Evolutionary conservation across 2,113 vertebrate species (phyloP), one percentile per base, ranked within the genome.

Genomic region (Mustelus asterias): DNA sequence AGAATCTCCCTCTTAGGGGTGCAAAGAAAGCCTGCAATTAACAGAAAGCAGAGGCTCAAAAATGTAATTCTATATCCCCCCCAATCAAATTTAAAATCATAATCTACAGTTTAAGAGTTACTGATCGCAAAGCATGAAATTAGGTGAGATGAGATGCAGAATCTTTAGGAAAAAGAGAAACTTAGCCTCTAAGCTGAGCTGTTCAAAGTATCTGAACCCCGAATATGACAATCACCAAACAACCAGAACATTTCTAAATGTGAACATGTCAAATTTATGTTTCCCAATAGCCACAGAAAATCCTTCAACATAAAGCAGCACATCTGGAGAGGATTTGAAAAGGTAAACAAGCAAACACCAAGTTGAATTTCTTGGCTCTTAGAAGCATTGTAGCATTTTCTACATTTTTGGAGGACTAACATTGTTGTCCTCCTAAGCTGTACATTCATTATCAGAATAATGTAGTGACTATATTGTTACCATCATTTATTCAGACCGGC

Each of bases 151-250:
- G 3, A 18, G 1, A 18, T 37, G n/a, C 58, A 58, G 29, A 90
- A 60, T 95, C 94, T 96, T 96, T 93, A 83, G 97, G 96, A 97
- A 96, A 97, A 96, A 94, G 96, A 96, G 96, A 14, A 97, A 96
- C 97, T 97, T 97, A 97, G 88, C 96, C 96, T 54, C 96, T 96
- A 96, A 96, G 96, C 29, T 63, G 48, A 54, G 48, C 65, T 1
- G 33, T 26, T 58, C 89, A 92, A 92, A 88, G 22, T 29, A 58
- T 54, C 65, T 18, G 5, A 63, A 65, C 20, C 11, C 86, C 95
- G 29, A 96, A 96, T 95, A 96, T 97, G 93, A 60, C 90, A 95
- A 97, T 97, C 97, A 97, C 97, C 96, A 97, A 98, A 98, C 98
- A 96, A 96, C 96, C 96, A 96, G 96, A 86, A 63, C 24, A 96